A percentile compares a stretch with the other conserved stretches of the same genome.
Conservation (phyloP, 2,113 vertebrate genomes). For the Fregetta grallaria region DNA sequence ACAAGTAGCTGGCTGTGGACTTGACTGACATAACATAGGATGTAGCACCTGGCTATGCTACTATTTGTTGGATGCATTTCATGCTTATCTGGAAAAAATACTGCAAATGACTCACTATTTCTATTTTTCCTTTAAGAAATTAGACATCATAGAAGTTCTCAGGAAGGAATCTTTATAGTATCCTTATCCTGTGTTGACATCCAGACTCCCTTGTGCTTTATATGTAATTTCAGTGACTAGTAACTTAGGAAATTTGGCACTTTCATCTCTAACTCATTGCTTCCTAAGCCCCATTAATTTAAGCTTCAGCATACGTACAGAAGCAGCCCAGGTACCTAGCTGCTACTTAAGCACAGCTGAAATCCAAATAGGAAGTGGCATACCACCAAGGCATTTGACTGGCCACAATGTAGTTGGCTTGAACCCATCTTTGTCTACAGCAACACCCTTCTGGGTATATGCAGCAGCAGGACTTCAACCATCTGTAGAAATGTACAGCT, state of each 20-base stretch:
- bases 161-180: background rate
- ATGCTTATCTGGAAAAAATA: conserved; percentile 31
- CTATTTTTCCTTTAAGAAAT: conserved; percentile 29
- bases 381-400: background rate
- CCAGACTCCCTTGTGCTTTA: background rate
- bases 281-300: background rate
- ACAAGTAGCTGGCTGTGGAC: background rate
- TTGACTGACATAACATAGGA: background rate
- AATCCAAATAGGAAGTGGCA: background rate
- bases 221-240: background rate
- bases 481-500: background rate
- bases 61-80: conserved; percentile 30
- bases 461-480: background rate
- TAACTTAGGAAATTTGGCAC: background rate
- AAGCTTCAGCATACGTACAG: background rate
- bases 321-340: background rate
- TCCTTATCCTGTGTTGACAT: conserved; percentile 2
- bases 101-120: background rate
- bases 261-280: background rate
- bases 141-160: background rate
- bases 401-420: background rate
- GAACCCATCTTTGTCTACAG: background rate
- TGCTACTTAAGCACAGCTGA: background rate
- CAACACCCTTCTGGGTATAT: background rate
- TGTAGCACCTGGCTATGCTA: conserved; percentile 34